Evolutionary conservation across 2,113 vertebrate species (phyloP), one percentile per base, ranked within the genome.

Genomic region (Burhinus oedicnemus): DNA sequence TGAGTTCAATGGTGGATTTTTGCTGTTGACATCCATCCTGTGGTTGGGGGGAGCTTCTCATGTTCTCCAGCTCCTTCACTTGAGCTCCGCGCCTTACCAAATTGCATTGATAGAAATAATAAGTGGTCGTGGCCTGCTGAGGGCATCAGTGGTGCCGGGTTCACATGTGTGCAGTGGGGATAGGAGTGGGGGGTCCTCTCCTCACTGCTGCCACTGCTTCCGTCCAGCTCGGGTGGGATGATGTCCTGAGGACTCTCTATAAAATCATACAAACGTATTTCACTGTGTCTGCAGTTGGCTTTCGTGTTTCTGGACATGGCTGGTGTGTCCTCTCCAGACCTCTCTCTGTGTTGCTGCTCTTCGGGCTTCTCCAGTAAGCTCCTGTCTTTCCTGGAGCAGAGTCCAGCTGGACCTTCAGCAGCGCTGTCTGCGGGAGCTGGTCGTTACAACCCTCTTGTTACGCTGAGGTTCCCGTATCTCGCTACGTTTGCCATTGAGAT

Each of bases 221-320:
- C 42, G 8, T 7, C 58, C 15, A 1, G 15, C 52, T 2, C 0
- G 25, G 57, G 12, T 5, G 32, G 42, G 55, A 19, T 8, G 32
- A 7, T 20, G 47, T 45, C 42, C 84, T 4, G 66, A 40, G 36
- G 19, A 3, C 29, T 27, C 29, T 27, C 55, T 8, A 3, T 12
- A 15, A 8, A 11, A 3, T 9, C 1, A 0, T 5, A 3, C 4
- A 3, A 1, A 4, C 0, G 5, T 26, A 5, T 36, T 52, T 54
- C 32, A 2, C 22, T 2, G 15, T 6, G 14, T 29, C 60, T 65
- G 40, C 36, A 1, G 27, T 8, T 69, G 66, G 32, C 25, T 34
- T 9, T 14, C 2, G 0, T 9, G 64, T 4, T 25, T 34, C 44
- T 62, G 75, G 55, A 8, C 49, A 5, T 0, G 8, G 52, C 40